phyloP scores from a whole-genome alignment of 2,888 invertebrate genomes.

The Notocelia uddmanniana region DNA sequence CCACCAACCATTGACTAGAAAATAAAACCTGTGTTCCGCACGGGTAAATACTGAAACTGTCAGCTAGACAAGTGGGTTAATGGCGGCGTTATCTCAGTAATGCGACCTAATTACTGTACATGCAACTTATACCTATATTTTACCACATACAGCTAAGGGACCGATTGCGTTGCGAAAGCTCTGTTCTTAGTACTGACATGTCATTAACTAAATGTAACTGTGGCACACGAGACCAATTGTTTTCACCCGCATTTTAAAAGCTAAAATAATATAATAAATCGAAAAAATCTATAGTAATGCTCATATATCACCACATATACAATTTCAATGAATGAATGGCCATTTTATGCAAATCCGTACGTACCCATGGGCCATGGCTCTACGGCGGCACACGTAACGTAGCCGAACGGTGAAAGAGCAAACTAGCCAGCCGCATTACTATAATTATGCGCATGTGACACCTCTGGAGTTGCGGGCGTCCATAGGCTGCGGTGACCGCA shows the following conservation, averaged over 20 bases:
- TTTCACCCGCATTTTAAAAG: no score
- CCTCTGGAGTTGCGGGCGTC: no score
- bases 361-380: neutral
- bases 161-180: neutral
- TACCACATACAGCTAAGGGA: neutral
- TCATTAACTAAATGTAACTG: neutral
- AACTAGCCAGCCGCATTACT: neutral
- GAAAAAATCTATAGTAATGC: no score
- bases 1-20: neutral
- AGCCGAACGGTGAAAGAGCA: neutral
- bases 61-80: conserved; percentile 41
- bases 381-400: neutral
- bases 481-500: no score
- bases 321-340: no score
- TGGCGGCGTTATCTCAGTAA: conserved; percentile 35
- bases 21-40: conserved; percentile 18
- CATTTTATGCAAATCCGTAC: no score
- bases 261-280: no score
- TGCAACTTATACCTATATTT: conserved; percentile 3
- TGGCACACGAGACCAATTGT: neutral
- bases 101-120: conserved; percentile 28
- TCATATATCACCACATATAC: no score
- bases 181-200: neutral
- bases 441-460: no score
- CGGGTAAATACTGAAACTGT: conserved; percentile 21